Percentiles rank a stretch among this genome's conserved stretches.
Evolutionary conservation across 2,888 invertebrate genomes (phyloP).

Genomic region (Muschampia plurimacula): DNA sequence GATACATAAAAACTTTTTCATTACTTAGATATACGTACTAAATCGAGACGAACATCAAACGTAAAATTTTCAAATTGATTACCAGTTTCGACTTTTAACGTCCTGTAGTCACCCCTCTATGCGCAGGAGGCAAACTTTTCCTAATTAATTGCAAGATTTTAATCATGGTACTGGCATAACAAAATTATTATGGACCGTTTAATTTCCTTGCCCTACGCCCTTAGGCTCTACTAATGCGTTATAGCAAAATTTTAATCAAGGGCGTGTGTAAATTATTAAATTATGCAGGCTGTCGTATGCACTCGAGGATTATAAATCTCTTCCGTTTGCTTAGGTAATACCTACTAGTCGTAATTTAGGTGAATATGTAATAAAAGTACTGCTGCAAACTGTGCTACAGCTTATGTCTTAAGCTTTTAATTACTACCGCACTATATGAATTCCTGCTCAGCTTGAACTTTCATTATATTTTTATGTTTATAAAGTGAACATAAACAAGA

Average conservation of each 20-base stretch:
- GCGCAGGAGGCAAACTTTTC: conserved; percentile 63
- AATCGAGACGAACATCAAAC: not conserved
- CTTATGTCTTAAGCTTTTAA: conserved; percentile 33
- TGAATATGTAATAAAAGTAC: conserved; percentile 42
- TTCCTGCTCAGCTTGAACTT: conserved; percentile 1
- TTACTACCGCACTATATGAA: conserved; percentile 47
- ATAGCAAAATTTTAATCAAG: conserved; percentile 84
- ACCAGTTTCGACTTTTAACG: conserved; percentile 33
- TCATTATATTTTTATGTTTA: not conserved
- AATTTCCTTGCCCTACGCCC: conserved; percentile 78
- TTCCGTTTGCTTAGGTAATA: conserved; percentile 68
- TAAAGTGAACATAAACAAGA: no score
- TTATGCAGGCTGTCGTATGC: conserved; percentile 85
- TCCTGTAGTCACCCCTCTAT: conserved; percentile 31
- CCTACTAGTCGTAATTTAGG: conserved; percentile 56
- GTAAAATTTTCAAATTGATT: conserved; percentile 33
- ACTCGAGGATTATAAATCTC: conserved; percentile 79
- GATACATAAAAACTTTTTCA: not conserved
- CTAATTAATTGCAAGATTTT: conserved; percentile 83
- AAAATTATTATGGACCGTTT: conserved; percentile 83
- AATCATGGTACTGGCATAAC: conserved; percentile 80
- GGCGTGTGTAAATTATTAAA: conserved; percentile 82
- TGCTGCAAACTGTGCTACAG: conserved; percentile 25
- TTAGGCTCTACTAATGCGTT: conserved; percentile 75
- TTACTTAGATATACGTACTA: not conserved